Evolutionary conservation across 2,113 vertebrate genomes (phyloP), one percentile per base, ranked within the genome.

Genomic region (Sander lucioperca): DNA sequence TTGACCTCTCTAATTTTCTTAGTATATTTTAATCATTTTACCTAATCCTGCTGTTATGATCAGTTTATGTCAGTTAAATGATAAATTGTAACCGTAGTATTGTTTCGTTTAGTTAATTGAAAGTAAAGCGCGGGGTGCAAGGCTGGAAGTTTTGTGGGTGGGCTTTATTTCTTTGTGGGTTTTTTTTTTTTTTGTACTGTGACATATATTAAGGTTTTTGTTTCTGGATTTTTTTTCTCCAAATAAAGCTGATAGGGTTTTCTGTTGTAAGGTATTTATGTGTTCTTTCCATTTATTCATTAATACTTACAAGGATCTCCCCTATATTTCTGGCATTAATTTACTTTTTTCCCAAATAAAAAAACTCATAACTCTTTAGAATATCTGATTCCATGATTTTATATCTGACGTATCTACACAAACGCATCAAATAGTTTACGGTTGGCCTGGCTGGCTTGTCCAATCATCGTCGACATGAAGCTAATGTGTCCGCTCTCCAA

Each of bases 1-100:
- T 88, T 89, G 75, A 80, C 78, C 79, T 89, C 69, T 91, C 77
- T 88, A 72, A 90, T 92, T 88, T 88, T 84, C 77, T 78, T 86
- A 89, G 84, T 85, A 83, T 89, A 89, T 91, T 91, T 93, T 90
- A 93, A 89, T 80, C 75, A 77, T 88, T 86, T 89, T 80, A 84
- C 80, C 80, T 89, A 84, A 89, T 86, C 79, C 85, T 89, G 86
- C 79, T 88, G 84, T 90, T 83, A 88, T 84, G 81, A 85, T 89
- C 80, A 87, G 39, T 33, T 85, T 87, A 79, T 84, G 73, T 88
- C 74, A 83, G 61, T 88, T 87, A 72, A 88, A 84, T 89, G 64
- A 87, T 75, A 57, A 68, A 80, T 71, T 90, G 77, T 88, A 93
- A 88, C 61, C 63, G 56, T 80, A 83, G 83, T 86, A 90, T 79